Conservation (phyloP, 2,888 invertebrate species). For the Drosophila cognata region DNA sequence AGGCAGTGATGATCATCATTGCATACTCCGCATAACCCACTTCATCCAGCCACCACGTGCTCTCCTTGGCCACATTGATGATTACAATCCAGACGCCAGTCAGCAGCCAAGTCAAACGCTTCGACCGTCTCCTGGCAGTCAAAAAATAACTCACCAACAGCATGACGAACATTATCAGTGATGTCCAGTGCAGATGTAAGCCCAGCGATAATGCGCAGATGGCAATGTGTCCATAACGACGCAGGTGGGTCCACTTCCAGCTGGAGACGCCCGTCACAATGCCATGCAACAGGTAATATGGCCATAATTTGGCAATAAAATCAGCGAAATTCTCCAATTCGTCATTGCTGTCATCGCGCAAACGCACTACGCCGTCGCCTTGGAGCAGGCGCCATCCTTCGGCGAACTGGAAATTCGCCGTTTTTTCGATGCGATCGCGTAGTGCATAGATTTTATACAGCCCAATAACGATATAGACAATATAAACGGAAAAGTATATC, state of each 20-base stretch:
- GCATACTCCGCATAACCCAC: conserved; percentile 81
- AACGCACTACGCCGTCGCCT: conserved; percentile 39
- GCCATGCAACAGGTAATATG: conserved; percentile 82
- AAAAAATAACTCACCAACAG: conserved; percentile 77
- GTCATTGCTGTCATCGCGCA: conserved; percentile 82
- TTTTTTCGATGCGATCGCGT: conserved; percentile 68
- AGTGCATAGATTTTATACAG: conserved; percentile 71
- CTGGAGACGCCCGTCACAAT: conserved; percentile 57
- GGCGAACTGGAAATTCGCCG: conserved; percentile 70
- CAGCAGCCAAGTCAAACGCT: conserved; percentile 73
- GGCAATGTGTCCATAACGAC: conserved; percentile 63
- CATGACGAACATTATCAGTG: conserved; percentile 52
- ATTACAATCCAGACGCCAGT: conserved; percentile 77
- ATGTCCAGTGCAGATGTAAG: conserved; percentile 60
- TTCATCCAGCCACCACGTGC: conserved; percentile 58
- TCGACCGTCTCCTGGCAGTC: conserved; percentile 59
- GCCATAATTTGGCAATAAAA: conserved; percentile 74
- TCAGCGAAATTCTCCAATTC: conserved; percentile 82
- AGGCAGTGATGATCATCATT: conserved; percentile 80
- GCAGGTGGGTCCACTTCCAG: conserved; percentile 51
- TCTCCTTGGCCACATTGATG: conserved; percentile 76
- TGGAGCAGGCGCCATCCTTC: conserved; percentile 80
- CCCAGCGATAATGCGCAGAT: conserved; percentile 73
- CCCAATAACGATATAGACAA: conserved; percentile 80
- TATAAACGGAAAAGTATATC: conserved; percentile 81